A percentile compares a stretch with the other conserved stretches of the same genome.
phyloP scores from a whole-genome alignment of 1,140 invertebrate genomes.

The Pristionchus pacificus region DNA sequence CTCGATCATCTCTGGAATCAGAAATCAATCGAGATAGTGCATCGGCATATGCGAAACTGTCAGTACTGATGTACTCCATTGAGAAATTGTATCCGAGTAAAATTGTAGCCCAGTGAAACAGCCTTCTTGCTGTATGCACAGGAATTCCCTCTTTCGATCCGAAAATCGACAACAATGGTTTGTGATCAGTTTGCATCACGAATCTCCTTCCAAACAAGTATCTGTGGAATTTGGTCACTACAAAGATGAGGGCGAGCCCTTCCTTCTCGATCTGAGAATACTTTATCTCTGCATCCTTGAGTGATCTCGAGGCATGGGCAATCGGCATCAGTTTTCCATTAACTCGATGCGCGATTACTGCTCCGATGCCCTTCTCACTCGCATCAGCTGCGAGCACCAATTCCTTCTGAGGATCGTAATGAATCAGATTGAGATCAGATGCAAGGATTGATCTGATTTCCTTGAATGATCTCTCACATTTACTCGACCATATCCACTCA shows the following conservation, averaged over 20 bases:
- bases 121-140: constrained; percentile 36
- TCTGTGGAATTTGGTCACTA: constrained; percentile 62
- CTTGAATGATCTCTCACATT: constrained; percentile 28
- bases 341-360: constrained; percentile 37
- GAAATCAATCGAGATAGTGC: constrained; percentile 35
- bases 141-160: constrained; percentile 55
- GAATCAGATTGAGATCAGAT: constrained; percentile 39
- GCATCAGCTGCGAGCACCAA: constrained; percentile 45
- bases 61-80: constrained; percentile 36
- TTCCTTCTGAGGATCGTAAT: constrained; percentile 36
- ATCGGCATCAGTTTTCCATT: constrained; percentile 37
- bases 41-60: constrained; percentile 43
- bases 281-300: constrained; percentile 59
- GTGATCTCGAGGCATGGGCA: constrained; percentile 57
- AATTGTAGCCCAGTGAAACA: constrained; percentile 37
- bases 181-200: constrained; percentile 60
- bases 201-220: constrained; percentile 62
- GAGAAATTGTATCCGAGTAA: constrained; percentile 43
- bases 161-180: constrained; percentile 61
- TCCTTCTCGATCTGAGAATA: constrained; percentile 64
- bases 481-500: constrained; percentile 35
- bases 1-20: constrained; percentile 35
- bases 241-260: constrained; percentile 62
- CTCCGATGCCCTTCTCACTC: constrained; percentile 43
- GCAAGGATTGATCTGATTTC: constrained; percentile 27